Percentiles rank a stretch among this genome's conserved stretches.
Conservation (phyloP, 1,140 invertebrate genomes). For the Papilio xuthus region DNA sequence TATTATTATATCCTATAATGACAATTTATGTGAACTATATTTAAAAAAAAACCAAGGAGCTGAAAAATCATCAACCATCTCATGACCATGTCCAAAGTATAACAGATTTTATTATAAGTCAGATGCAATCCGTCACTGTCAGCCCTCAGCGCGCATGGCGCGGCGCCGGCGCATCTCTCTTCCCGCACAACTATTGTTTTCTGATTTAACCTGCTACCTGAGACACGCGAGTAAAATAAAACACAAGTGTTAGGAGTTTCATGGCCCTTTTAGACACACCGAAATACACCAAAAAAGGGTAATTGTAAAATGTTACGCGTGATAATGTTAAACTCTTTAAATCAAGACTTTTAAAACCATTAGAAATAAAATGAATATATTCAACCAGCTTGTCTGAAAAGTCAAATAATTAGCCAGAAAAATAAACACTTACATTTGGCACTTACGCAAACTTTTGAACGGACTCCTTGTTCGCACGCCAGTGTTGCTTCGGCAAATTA, state of each 20-base stretch:
- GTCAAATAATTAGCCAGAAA: neutral
- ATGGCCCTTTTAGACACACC: constrained; percentile 8
- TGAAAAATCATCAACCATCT: neutral
- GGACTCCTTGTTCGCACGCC: constrained; percentile 40
- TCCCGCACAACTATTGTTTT: constrained; percentile 38
- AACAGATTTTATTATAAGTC: constrained; percentile 28
- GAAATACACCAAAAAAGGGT: neutral
- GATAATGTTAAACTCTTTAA: neutral
- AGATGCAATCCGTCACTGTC: constrained; percentile 34
- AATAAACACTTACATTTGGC: constrained; percentile 42
- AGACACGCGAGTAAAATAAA: constrained; percentile 13
- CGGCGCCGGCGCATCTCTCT: constrained; percentile 40
- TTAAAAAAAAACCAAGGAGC: neutral
- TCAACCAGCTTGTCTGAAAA: neutral
- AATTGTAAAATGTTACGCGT: neutral
- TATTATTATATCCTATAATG: neutral
- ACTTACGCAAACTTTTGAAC: constrained; percentile 54
- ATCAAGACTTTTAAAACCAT: neutral
- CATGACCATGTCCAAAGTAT: neutral
- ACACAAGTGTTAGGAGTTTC: constrained; percentile 11
- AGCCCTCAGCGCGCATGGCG: constrained; percentile 38
- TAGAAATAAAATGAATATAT: neutral
- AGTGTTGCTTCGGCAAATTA: constrained; percentile 52
- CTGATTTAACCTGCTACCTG: constrained; percentile 37
- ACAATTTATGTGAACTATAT: neutral